phyloP scores from a whole-genome alignment of 2,113 vertebrate genomes.

The Tenebrosternarchus preto region DNA sequence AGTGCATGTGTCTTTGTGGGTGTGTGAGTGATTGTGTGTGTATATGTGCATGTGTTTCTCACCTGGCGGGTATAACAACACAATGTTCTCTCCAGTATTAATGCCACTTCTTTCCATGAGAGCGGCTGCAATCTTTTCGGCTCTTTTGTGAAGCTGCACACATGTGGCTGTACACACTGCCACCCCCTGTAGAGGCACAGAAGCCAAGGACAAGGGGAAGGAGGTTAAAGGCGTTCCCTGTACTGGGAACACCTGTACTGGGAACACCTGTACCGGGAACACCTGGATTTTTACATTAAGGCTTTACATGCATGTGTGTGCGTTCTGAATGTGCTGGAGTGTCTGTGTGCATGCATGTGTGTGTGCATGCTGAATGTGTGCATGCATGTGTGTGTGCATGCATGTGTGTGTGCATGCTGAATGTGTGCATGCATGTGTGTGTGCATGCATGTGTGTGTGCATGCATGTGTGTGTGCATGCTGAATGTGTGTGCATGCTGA shows the following conservation, averaged over 20 bases:
- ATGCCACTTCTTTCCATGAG: conserved; percentile 94
- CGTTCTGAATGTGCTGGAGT: too few relatives aligned
- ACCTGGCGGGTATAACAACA: conserved; percentile 91
- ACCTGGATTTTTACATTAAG: background rate
- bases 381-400: background rate
- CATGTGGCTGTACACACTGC: conserved; percentile 91
- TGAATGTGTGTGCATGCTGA: background rate
- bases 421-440: background rate
- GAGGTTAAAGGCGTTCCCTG: background rate
- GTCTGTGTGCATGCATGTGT: background rate
- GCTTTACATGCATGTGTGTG: too few relatives aligned
- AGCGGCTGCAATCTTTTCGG: conserved; percentile 90
- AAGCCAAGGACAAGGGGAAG: background rate
- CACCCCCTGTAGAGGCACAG: conserved; percentile 78
- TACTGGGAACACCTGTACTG: too few relatives aligned
- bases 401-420: background rate
- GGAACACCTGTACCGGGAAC: background rate
- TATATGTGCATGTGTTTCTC: conserved; percentile 4
- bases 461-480: background rate
- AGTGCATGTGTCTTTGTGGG: background rate
- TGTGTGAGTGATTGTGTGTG: background rate
- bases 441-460: background rate
- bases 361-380: too few relatives aligned
- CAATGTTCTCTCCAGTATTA: conserved; percentile 96
- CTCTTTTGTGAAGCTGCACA: conserved; percentile 92